Conservation (phyloP, 2,797 vertebrate species). For the Sebastolobus altivelis region DNA sequence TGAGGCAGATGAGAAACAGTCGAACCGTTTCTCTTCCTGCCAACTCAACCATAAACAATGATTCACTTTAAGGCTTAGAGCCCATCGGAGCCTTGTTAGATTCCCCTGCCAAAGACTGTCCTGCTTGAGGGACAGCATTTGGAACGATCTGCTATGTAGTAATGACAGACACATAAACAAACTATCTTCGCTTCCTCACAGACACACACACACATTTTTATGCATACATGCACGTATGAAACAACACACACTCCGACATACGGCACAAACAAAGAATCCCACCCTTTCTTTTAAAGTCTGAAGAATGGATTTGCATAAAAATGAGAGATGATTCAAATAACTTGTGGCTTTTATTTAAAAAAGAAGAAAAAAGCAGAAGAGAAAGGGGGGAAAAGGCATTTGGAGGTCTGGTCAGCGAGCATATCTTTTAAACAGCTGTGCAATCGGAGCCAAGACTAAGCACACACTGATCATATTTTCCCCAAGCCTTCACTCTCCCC, state of each 20-base stretch:
- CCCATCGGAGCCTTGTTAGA: constrained; percentile 51
- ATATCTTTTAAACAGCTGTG: constrained; percentile 84
- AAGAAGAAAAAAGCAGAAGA: constrained; percentile 40
- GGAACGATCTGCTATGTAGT: constrained; percentile 45
- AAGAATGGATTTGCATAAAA: constrained; percentile 42
- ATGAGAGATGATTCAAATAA: constrained; percentile 48
- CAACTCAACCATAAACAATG: constrained; percentile 71
- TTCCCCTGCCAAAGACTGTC: constrained; percentile 64
- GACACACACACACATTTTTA: neutral
- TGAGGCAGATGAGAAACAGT: constrained; percentile 66
- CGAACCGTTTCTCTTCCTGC: constrained; percentile 42
- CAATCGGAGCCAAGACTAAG: constrained; percentile 63
- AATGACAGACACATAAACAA: constrained; percentile 70
- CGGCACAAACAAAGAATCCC: constrained; percentile 23
- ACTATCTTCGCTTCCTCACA: constrained; percentile 28
- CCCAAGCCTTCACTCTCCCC: constrained; percentile 52
- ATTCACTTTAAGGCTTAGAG: constrained; percentile 67
- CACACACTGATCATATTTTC: constrained; percentile 83
- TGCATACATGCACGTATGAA: neutral
- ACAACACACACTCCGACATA: constrained; percentile 10
- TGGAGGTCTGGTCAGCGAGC: constrained; percentile 48
- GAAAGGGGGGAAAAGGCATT: constrained; percentile 18
- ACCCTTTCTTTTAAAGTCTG: constrained; percentile 24
- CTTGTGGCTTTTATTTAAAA: constrained; percentile 59
- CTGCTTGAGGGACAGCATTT: constrained; percentile 63